These are phyloP conservation scores for Lucinisca nassula DNA, from an alignment of 2,888 invertebrate species.

Conservation along the genomic window DNA sequence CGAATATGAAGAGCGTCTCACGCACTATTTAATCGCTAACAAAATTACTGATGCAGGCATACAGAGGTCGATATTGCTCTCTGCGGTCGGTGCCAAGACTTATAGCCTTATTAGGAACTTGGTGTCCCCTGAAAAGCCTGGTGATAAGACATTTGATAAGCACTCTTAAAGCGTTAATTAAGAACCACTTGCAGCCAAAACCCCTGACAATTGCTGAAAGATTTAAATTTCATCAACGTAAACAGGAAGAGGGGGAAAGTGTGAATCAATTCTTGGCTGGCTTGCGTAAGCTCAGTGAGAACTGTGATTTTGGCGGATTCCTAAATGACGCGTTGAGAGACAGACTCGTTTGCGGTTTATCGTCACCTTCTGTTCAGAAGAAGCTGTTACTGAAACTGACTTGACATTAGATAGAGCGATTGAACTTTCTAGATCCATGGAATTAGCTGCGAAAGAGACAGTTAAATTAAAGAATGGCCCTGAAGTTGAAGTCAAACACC, in stretches of 20 bases:
- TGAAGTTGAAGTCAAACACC: not conserved
- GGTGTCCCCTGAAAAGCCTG: conserved; percentile 47
- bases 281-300: conserved; percentile 31
- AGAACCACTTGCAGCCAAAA: conserved; percentile 33
- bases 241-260: conserved; percentile 34
- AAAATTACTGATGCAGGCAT: conserved; percentile 5
- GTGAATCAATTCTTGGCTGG: conserved; percentile 32
- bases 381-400: conserved; percentile 36
- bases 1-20: conserved; percentile 45
- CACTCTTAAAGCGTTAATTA: conserved; percentile 13
- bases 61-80: conserved; percentile 39
- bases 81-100: conserved; percentile 44
- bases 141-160: conserved; percentile 26
- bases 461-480: not conserved
- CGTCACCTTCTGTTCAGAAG: conserved; percentile 32
- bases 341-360: conserved; percentile 50
- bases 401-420: conserved; percentile 33
- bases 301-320: conserved; percentile 48
- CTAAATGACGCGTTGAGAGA: conserved; percentile 45
- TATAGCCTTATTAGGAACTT: conserved; percentile 7
- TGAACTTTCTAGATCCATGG: conserved; percentile 28
- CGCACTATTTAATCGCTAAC: conserved; percentile 47
- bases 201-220: conserved; percentile 51
- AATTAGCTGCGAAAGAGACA: conserved; percentile 25
- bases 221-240: conserved; percentile 50